Base-by-base conservation (phyloP, 2,888 invertebrate species). In the Strigamia maritima region DNA sequence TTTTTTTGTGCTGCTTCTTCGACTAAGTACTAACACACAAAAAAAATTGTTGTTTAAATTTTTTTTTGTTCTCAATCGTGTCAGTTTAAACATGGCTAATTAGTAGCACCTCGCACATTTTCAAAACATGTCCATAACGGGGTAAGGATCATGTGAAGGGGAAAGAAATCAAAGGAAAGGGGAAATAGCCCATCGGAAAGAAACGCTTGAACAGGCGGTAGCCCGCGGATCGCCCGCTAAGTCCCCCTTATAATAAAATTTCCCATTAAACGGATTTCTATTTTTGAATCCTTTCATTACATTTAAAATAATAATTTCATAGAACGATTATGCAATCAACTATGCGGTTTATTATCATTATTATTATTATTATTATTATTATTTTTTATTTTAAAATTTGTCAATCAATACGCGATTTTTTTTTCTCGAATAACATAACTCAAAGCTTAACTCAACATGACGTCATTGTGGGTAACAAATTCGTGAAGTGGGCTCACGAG, bases 171-270 rank as follows among this genome's bases (percentile, higher is more conserved):
- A 65, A 65, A 65, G 60, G 60, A 65, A 65, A 65, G 60, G 60
- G 60, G 60, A 65, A 65, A 65, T 65, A 65, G 60, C 60, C 60
- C 60, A 65, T 65, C 60, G 60, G 60, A 65, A 65, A 65, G 60
- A 24, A 65, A 65, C 60, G 60, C 22, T 65, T 65, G 60, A 65
- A 65, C 60, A 65, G 60, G 60, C 60, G 60, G 60, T 65, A 65
- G 60, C 60, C 60, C 60, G 60, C 60, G 60, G 60, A 65, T 24
- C 60, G 60, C 60, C 60, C 60, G 60, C 60, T 65, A 65, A 65
- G 60, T 24, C 60, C 60, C 12, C 60, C 7, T 65, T 65, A 65
- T 24, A 65, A 65, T 24, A 24, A 24, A 65, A 65, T 24, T 6
- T 22, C 60, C 24, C 24, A 65, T 24, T 65, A 24, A 65, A 24